These are phyloP conservation scores for Holacanthella duospinosa DNA, from an alignment of 2,888 invertebrate species.

Conservation along the genomic window DNA sequence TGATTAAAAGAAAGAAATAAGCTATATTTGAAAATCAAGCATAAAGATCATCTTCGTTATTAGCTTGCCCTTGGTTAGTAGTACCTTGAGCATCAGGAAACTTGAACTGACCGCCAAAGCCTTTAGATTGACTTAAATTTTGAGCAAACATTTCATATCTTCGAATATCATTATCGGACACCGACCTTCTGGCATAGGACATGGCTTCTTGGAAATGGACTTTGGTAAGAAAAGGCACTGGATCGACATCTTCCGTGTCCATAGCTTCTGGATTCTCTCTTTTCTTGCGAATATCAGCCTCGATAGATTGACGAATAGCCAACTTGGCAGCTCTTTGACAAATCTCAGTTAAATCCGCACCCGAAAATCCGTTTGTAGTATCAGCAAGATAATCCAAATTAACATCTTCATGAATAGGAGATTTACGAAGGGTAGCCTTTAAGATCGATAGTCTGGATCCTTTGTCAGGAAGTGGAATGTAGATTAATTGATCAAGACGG, in stretches of 20 bases:
- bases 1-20: too few relatives aligned
- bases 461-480: slow-evolving; percentile 93
- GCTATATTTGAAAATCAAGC: too few relatives aligned
- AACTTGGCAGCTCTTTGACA: slow-evolving; percentile 98
- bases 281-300: slow-evolving; percentile 85
- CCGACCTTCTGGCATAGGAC: slow-evolving; percentile 94
- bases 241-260: slow-evolving; percentile 91
- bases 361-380: slow-evolving; percentile 87
- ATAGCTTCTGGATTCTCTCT: slow-evolving; percentile 65
- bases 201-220: slow-evolving; percentile 99
- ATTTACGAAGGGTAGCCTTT: slow-evolving; percentile 88
- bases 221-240: slow-evolving; percentile 94
- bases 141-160: slow-evolving; percentile 99
- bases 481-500: slow-evolving; percentile 96
- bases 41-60: too few relatives aligned
- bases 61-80: too few relatives aligned
- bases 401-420: slow-evolving; percentile 82
- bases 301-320: slow-evolving; percentile 95
- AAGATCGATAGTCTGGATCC: slow-evolving; percentile 94
- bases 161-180: slow-evolving; percentile 97
- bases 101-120: slow-evolving; percentile 95
- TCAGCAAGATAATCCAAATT: slow-evolving; percentile 60
- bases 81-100: too few relatives aligned
- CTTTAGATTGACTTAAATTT: slow-evolving; percentile 97
- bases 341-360: slow-evolving; percentile 97